Evolutionary conservation across 2,797 vertebrate species (phyloP).

Genomic region (Neostethus bicornis): DNA sequence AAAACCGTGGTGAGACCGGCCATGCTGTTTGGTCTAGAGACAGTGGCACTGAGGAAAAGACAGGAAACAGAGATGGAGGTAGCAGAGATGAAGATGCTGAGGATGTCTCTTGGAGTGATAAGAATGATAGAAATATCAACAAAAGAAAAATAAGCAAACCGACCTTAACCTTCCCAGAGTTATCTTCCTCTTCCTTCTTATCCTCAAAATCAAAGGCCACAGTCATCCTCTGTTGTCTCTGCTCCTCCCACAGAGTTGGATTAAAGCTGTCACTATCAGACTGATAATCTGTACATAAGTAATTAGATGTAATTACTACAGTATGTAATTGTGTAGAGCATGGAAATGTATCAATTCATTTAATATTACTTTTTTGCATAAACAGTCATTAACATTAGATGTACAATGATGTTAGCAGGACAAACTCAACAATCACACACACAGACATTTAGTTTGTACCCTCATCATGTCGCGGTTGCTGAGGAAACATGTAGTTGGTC

Average conservation of each 20-base stretch:
- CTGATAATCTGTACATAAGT: constrained; percentile 89
- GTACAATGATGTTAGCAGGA: background rate
- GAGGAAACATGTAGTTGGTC: constrained; percentile 99
- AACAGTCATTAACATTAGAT: background rate
- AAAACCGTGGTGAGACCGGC: too few species aligned
- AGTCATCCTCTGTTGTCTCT: constrained; percentile 98
- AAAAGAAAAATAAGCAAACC: constrained; percentile 35
- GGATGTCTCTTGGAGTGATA: too few species aligned
- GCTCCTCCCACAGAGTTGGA: constrained; percentile 98
- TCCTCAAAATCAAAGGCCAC: constrained; percentile 99
- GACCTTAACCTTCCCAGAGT: constrained; percentile 95
- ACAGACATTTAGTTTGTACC: constrained; percentile 75
- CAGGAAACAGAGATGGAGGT: too few species aligned
- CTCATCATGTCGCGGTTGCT: constrained; percentile 96
- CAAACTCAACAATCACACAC: background rate
- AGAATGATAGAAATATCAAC: background rate
- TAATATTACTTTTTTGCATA: too few species aligned
- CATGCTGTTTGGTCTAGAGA: too few species aligned
- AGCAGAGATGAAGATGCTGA: too few species aligned
- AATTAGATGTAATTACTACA: constrained; percentile 6
- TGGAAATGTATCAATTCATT: too few species aligned
- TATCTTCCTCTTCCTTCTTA: constrained; percentile 96
- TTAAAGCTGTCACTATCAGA: constrained; percentile 99
- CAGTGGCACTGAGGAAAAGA: too few species aligned
- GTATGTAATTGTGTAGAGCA: too few species aligned